A percentile compares a stretch with the other conserved stretches of the same genome.
phyloP scores from a whole-genome alignment of 35 echinoderm and acorn worm genomes.

The Acanthaster planci region DNA sequence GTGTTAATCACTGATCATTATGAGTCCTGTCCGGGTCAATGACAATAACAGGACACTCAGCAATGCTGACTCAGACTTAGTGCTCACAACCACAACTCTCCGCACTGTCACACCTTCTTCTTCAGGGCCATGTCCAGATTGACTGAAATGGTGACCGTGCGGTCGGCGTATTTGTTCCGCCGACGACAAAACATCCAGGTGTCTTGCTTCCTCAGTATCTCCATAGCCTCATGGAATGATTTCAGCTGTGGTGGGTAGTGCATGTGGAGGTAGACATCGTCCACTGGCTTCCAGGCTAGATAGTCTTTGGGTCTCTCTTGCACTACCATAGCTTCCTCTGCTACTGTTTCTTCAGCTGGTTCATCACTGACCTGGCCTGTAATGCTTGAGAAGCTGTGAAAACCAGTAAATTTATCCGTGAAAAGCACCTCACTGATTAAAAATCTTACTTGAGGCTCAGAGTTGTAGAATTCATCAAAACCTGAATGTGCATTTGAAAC shows the following conservation, averaged over 20 bases:
- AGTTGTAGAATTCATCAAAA: too few species aligned
- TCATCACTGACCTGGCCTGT: neutral
- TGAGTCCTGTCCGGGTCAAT: too few species aligned
- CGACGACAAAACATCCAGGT: slow-evolving; percentile 44
- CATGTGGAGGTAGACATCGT: slow-evolving; percentile 80
- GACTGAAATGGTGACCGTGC: slow-evolving; percentile 42
- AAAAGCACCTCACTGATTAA: too few species aligned
- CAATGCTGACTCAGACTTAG: too few species aligned
- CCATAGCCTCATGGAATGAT: slow-evolving; percentile 57
- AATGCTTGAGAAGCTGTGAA: too few species aligned
- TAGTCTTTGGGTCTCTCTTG: slow-evolving; percentile 70
- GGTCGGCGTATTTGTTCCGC: slow-evolving; percentile 35
- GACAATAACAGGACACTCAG: too few species aligned
- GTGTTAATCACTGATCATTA: too few species aligned
- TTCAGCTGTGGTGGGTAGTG: slow-evolving; percentile 80
- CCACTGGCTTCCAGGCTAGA: slow-evolving; percentile 73
- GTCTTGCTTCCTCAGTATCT: slow-evolving; percentile 42
- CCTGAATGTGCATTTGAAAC: too few species aligned
- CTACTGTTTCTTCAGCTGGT: neutral
- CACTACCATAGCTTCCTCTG: neutral
- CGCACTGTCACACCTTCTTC: slow-evolving; percentile 13
- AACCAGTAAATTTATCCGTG: too few species aligned
- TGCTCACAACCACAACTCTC: too few species aligned
- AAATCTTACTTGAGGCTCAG: too few species aligned
- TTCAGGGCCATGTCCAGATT: slow-evolving; percentile 38